A percentile compares a stretch with the other conserved stretches of the same genome.
These are phyloP conservation scores for Pachycephala philippinensis DNA, from an alignment of 2,113 vertebrate genomes.

Conservation along the genomic window DNA sequence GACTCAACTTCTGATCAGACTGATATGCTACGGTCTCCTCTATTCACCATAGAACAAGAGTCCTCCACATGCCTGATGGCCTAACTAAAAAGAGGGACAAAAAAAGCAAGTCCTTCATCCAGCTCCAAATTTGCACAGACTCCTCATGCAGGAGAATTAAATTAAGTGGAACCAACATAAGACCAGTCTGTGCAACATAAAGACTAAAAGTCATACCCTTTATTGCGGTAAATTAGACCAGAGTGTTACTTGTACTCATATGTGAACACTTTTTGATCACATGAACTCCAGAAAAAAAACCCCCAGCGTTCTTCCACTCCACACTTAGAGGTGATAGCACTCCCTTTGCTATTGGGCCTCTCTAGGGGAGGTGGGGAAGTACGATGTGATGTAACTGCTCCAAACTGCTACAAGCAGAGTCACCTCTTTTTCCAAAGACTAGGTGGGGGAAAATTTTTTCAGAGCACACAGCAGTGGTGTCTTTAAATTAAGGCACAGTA, in stretches of 20 bases:
- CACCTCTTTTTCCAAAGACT: background rate
- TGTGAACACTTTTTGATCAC: background rate
- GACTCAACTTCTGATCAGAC: background rate
- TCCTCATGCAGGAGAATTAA: background rate
- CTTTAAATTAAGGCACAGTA: background rate
- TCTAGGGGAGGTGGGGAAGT: background rate
- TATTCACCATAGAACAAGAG: background rate
- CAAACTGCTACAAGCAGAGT: background rate
- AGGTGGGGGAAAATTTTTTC: rapidly evolving
- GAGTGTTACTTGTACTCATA: background rate
- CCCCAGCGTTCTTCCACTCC: background rate
- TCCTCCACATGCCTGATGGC: background rate
- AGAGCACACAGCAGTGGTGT: background rate
- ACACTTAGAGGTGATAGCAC: background rate
- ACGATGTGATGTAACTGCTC: background rate
- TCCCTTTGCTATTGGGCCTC: background rate
- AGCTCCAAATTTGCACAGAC: background rate
- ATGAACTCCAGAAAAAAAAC: background rate
- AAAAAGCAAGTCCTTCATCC: background rate
- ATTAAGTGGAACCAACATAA: background rate
- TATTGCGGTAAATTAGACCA: background rate
- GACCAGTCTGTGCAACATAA: background rate
- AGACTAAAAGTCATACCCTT: background rate
- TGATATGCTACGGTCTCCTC: background rate
- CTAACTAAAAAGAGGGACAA: background rate